phyloP scores from a whole-genome alignment of 2,888 invertebrate species.

The Pachydiplax longipennis region DNA sequence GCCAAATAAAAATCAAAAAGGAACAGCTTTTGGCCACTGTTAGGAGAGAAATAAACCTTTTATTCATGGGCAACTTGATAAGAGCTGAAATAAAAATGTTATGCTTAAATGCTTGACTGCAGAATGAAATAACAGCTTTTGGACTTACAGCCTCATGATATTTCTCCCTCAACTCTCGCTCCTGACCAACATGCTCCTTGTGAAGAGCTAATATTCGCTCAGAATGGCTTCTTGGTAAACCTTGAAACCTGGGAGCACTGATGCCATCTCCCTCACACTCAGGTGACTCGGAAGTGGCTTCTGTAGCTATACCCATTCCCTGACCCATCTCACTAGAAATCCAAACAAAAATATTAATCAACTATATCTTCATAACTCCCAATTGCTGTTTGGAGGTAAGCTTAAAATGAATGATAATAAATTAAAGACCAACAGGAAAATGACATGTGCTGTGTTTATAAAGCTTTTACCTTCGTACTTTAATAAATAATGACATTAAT shows the following conservation, averaged over 20 bases:
- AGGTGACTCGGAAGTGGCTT: slow-evolving; percentile 60
- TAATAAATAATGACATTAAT: no score
- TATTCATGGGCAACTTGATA: not conserved
- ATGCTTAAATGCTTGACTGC: no score
- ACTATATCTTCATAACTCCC: slow-evolving; percentile 2
- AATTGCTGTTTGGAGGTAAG: no score
- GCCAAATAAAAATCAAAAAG: no score
- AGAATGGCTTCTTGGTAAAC: slow-evolving; percentile 69
- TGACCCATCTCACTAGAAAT: slow-evolving; percentile 56
- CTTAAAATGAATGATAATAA: not conserved
- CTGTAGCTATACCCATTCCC: slow-evolving; percentile 56
- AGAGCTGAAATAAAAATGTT: no score
- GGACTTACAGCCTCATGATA: slow-evolving; percentile 74
- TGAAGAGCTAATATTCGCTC: slow-evolving; percentile 70
- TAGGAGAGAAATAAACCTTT: not conserved
- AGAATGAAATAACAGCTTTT: no score
- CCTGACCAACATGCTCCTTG: slow-evolving; percentile 73
- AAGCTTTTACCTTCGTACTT: no score
- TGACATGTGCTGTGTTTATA: no score
- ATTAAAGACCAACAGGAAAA: not conserved
- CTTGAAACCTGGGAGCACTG: slow-evolving; percentile 60
- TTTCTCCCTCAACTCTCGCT: slow-evolving; percentile 80
- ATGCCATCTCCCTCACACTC: slow-evolving; percentile 64
- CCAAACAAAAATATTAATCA: not conserved
- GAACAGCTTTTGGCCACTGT: no score